phyloP scores from a whole-genome alignment of 2,797 vertebrate species.

The Acanthornis magna region DNA sequence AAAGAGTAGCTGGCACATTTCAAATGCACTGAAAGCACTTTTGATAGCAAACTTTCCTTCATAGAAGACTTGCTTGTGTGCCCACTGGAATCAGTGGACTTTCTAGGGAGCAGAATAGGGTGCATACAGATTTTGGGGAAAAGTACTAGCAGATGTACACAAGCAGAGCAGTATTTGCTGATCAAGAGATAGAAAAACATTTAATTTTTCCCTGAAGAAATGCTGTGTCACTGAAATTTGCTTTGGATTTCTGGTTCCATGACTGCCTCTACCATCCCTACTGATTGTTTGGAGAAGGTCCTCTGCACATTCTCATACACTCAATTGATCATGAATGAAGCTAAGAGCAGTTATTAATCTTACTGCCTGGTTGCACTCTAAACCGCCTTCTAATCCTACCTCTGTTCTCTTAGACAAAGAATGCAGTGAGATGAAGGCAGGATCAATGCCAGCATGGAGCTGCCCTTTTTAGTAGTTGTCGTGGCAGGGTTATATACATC shows the following conservation, averaged over 20 bases:
- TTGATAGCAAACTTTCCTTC: background rate
- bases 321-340: conserved; percentile 63
- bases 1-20: background rate
- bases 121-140: background rate
- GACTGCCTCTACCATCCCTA: background rate
- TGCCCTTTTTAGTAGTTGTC: conserved; percentile 59
- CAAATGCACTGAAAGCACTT: background rate
- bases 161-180: background rate
- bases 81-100: background rate
- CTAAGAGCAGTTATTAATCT: conserved; percentile 65
- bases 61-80: background rate
- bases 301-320: conserved; percentile 30
- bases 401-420: conserved; percentile 70
- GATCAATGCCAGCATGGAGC: conserved; percentile 57
- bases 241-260: background rate
- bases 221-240: background rate
- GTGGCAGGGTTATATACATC: conserved; percentile 44
- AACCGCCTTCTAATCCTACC: conserved; percentile 64
- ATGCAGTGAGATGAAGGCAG: conserved; percentile 67
- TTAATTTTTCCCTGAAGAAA: background rate
- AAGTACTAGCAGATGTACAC: background rate
- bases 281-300: conserved; percentile 45
- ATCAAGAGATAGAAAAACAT: background rate
- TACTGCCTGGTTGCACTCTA: conserved; percentile 66
- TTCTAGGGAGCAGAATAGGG: background rate